Base-by-base conservation (phyloP, 2,888 invertebrate genomes). In the Azorinus chamasolen region DNA sequence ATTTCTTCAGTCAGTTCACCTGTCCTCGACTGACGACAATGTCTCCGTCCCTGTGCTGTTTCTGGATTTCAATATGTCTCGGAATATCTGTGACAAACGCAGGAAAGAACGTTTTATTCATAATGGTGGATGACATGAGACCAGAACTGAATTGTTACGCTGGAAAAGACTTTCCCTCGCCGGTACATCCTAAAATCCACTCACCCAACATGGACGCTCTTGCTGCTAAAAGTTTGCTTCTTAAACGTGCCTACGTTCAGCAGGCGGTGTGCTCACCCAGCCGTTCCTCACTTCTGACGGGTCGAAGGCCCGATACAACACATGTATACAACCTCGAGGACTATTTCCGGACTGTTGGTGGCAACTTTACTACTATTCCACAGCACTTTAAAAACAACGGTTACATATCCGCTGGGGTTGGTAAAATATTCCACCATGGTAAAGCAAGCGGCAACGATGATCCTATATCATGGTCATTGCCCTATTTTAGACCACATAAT, bases 251-350 rank as follows among this genome's bases (percentile, higher is more conserved):
- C 1, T 76, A 94, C 94, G 55, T 83, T 1, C 93, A 97, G 97
- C 97, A 97, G 96, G 95, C 97, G 0, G 93, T 97, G 1, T 97
- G 97, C 92, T 97, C 96, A 0, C 97, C 97, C 4, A 97, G 97
- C 95, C 58, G 86, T n/a, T 68, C 86, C 1, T 84, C 86, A 16
- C 70, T 86, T 12, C 64, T 86, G 18, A 86, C 86, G 2, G 80
- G 83, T 12, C 66, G 86, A 12, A 61, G 86, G 16, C 86, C 86
- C 16, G 86, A 86, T 48, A 86, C 86, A 1, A 84, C 86, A 12
- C 74, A 74, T 18, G 75, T 86, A 1, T 82, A 82, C 37, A 80
- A 86, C 39, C 45, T 81, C 12, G 24, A 54, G 5, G 48, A 62
- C 12, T 84, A 86, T 54, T 86, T 75, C 54, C 62, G 86, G 3